Percentiles rank a stretch among this genome's conserved stretches.
Conservation (phyloP, 2,888 invertebrate genomes). For the Pelosia muscerda region DNA sequence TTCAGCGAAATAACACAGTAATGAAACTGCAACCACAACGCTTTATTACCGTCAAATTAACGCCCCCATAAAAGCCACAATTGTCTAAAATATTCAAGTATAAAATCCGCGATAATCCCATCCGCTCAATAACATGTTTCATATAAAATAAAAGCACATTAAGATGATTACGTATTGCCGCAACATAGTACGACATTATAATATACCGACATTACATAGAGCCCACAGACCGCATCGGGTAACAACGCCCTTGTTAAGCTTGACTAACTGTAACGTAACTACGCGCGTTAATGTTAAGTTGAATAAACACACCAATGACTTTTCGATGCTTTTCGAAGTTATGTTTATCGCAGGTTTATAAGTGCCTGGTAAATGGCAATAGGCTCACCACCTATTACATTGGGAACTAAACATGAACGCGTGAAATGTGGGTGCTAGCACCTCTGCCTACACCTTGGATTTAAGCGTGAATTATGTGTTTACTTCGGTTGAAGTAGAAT, state of each 20-base stretch:
- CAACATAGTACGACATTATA: conserved; percentile 25
- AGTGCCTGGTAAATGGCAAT: too few relatives aligned
- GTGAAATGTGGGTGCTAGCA: too few relatives aligned
- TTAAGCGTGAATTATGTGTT: too few relatives aligned
- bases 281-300: too few relatives aligned
- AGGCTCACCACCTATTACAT: too few relatives aligned
- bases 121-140: conserved; percentile 29
- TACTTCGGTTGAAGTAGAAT: too few relatives aligned
- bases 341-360: too few relatives aligned
- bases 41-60: conserved; percentile 21
- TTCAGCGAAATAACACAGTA: conserved; percentile 4
- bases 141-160: conserved; percentile 40
- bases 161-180: conserved; percentile 40
- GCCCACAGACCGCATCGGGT: conserved; percentile 48
- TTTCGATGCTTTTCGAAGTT: too few relatives aligned
- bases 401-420: too few relatives aligned
- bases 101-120: conserved; percentile 15
- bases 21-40: conserved; percentile 14
- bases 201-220: conserved; percentile 28
- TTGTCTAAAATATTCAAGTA: conserved; percentile 14
- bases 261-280: too few relatives aligned
- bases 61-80: conserved; percentile 19
- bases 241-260: conserved; percentile 14
- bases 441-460: too few relatives aligned
- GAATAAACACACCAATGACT: too few relatives aligned